Evolutionary conservation across 2,113 vertebrate species (phyloP).

Genomic region (Gracilinanus agilis): DNA sequence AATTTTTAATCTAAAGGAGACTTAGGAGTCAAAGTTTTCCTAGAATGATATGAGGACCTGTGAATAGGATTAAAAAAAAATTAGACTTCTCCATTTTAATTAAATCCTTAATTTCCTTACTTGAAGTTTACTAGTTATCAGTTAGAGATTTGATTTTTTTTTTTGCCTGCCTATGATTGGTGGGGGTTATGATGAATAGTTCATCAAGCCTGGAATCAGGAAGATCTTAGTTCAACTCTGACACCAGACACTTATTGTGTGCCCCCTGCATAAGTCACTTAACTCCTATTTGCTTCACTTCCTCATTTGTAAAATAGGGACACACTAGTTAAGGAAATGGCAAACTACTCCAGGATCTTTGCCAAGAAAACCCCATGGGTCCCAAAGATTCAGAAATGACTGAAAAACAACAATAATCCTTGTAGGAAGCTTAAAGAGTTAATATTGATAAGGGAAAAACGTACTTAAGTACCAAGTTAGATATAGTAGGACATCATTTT

Average conservation of each 20-base stretch:
- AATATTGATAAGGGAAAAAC: background rate
- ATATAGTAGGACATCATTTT: no score
- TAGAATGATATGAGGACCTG: background rate
- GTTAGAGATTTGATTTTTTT: background rate
- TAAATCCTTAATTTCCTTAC: background rate
- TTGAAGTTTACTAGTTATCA: background rate
- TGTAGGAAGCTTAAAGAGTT: background rate
- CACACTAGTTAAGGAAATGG: background rate
- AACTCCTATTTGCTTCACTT: background rate
- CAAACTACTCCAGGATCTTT: background rate
- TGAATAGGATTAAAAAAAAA: background rate
- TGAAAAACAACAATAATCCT: background rate
- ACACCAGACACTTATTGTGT: background rate
- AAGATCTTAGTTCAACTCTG: background rate
- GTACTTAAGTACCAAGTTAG: background rate
- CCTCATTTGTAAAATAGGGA: background rate
- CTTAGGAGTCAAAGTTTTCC: background rate
- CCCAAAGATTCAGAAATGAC: background rate
- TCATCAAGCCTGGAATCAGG: background rate
- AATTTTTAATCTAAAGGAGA: constrained; percentile 8
- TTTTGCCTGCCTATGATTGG: background rate
- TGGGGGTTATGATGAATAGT: no score
- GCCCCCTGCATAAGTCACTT: background rate
- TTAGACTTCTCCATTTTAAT: background rate
- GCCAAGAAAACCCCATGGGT: background rate